Base-by-base conservation (phyloP, 1,140 invertebrate genomes). In the Mylabris phalerata region DNA sequence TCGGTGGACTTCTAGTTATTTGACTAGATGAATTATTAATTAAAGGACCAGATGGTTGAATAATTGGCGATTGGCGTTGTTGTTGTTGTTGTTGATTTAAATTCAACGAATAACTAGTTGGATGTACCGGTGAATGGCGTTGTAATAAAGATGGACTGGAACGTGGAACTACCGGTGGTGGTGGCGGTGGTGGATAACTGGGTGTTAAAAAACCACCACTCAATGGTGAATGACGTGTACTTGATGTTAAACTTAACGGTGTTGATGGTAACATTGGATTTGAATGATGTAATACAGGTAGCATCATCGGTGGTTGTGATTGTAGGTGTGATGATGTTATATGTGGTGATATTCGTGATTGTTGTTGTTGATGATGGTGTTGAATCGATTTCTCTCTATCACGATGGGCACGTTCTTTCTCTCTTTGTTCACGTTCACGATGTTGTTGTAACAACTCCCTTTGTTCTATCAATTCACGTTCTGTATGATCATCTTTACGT, bases 401-500 rank as follows among this genome's bases (percentile, higher is more conserved):
- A 4, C 72, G 64, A 58, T 73, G 73, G 11, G 67, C 54, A 45
- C 65, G 56, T 48, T 69, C 71, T 72, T 64, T 77, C 64, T 63
- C 68, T 62, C 73, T 55, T 51, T 75, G 73, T 58, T 71, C 65
- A 11, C 70, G 62, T 64, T 74, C 72, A 44, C 71, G 57, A 56
- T 78, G 75, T 58, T 75, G 67, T 55, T 75, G 70, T 2, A 61
- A 67, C 9, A 65, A 59, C 26, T 74, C 70, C 19, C 74, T 62
- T 26, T 73, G 66, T 57, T 74, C 72, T 45, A 76, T 64, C 32
- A 77, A 63, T 58, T 80, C 78, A 64, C 77, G 70, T 60, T 80
- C 78, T 62, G 71, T 71, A 61, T 80, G 78, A 62, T 78, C 73
- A 59, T 79, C 77, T 70, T 73, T 77, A 47, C 74, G 74, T 70